phyloP scores from a whole-genome alignment of 2,113 vertebrate species.

The Piliocolobus tephrosceles region DNA sequence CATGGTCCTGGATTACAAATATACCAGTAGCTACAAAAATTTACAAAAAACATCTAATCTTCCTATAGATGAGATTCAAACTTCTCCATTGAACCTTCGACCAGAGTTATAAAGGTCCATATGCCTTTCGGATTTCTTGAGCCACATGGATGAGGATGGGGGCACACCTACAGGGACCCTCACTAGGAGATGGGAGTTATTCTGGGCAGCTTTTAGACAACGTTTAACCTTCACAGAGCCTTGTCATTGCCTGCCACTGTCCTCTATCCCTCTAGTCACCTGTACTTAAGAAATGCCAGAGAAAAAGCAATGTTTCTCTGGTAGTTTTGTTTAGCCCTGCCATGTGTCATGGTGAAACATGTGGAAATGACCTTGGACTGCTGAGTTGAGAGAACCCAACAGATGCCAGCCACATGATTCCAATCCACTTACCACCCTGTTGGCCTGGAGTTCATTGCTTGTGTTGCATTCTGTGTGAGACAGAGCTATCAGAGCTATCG shows the following conservation, averaged over 20 bases:
- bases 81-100: neutral
- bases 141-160: neutral
- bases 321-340: neutral
- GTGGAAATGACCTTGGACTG: neutral
- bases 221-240: neutral
- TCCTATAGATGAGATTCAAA: neutral
- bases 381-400: slow-evolving; percentile 14
- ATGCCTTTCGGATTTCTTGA: neutral
- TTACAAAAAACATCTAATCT: neutral
- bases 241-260: slow-evolving; percentile 38
- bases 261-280: neutral
- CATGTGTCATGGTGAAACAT: neutral
- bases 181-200: neutral
- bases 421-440: neutral
- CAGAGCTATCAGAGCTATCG: neutral
- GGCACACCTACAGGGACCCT: neutral
- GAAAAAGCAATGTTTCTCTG: neutral
- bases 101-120: neutral
- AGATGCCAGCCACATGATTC: neutral
- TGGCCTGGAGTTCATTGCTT: neutral
- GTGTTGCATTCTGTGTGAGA: neutral
- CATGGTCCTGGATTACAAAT: neutral
- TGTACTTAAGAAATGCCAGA: neutral
- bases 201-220: neutral
- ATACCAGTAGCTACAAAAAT: neutral